Evolutionary conservation across 2,888 invertebrate genomes (phyloP).

Genomic region (Drosophila suboccidentalis): DNA sequence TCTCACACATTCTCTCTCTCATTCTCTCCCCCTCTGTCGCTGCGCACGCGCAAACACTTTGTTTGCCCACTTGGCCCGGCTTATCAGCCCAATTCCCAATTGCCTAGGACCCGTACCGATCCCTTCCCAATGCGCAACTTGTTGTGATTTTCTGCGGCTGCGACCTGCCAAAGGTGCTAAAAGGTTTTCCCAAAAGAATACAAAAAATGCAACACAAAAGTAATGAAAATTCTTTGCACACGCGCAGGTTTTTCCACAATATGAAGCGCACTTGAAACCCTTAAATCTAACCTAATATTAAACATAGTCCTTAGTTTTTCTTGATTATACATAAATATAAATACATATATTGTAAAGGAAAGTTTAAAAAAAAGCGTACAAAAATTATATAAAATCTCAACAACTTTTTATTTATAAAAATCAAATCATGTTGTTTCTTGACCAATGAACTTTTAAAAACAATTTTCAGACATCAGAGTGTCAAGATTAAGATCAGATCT

Average conservation of each 20-base stretch:
- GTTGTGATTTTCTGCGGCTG: conserved; percentile 65
- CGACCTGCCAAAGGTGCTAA: conserved; percentile 68
- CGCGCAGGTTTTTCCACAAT: conserved; percentile 33
- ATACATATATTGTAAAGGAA: neutral
- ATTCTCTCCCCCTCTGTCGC: neutral
- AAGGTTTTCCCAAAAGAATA: conserved; percentile 70
- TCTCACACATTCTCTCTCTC: neutral
- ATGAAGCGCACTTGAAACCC: conserved; percentile 9
- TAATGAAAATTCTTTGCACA: conserved; percentile 30
- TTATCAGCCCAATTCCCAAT: conserved; percentile 51
- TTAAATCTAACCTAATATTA: conserved; percentile 11
- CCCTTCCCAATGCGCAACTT: conserved; percentile 59
- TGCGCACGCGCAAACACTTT: conserved; percentile 57
- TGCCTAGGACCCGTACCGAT: conserved; percentile 3
- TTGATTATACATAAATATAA: too few species aligned
- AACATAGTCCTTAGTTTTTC: neutral
- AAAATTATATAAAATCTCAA: too few species aligned
- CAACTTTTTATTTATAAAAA: too few species aligned
- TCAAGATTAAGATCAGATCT: too few species aligned
- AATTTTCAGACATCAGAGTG: too few species aligned
- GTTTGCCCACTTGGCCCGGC: conserved; percentile 60
- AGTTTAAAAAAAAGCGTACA: neutral
- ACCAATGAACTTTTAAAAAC: too few species aligned
- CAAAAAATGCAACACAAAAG: conserved; percentile 8
- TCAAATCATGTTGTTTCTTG: too few species aligned